Conservation (phyloP, 2,797 vertebrate genomes). For the Paedocypris micromegethes region DNA sequence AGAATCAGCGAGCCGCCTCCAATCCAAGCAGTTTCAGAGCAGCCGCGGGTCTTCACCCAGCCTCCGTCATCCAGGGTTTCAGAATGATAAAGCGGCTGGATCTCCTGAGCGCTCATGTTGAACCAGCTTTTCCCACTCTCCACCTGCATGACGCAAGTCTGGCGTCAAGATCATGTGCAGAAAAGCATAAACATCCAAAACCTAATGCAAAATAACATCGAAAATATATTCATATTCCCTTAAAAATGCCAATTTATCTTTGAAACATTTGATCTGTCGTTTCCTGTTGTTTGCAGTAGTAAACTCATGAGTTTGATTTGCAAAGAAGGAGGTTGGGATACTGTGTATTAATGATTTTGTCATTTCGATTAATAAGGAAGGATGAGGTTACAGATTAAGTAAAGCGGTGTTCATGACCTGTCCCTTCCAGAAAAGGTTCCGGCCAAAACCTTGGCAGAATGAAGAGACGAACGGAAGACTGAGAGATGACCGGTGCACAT, state of each 20-base stretch:
- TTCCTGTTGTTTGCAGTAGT: too few species aligned
- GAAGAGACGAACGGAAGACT: constrained; percentile 82
- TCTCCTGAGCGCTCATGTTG: constrained; percentile 79
- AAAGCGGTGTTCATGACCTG: constrained; percentile 62
- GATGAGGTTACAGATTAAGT: too few species aligned
- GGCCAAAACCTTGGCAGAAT: constrained; percentile 89
- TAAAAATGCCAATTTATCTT: too few species aligned
- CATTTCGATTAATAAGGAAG: too few species aligned
- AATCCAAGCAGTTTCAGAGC: constrained; percentile 77
- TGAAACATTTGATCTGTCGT: too few species aligned
- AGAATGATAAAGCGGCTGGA: constrained; percentile 75
- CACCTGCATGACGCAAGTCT: constrained; percentile 56
- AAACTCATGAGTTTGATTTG: too few species aligned
- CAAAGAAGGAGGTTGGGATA: too few species aligned
- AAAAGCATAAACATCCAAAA: too few species aligned
- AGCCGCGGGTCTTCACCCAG: constrained; percentile 71
- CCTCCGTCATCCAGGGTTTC: constrained; percentile 47
- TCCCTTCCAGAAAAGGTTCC: constrained; percentile 72
- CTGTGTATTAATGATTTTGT: too few species aligned
- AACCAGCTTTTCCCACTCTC: constrained; percentile 76
- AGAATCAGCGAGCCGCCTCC: constrained; percentile 84
- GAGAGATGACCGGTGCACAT: constrained; percentile 70
- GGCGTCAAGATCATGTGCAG: too few species aligned
- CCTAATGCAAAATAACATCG: too few species aligned
- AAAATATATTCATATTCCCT: too few species aligned